These are phyloP conservation scores for Pseudolaguvia tuberculata DNA, from an alignment of 2,113 vertebrate genomes.

Conservation along the genomic window DNA sequence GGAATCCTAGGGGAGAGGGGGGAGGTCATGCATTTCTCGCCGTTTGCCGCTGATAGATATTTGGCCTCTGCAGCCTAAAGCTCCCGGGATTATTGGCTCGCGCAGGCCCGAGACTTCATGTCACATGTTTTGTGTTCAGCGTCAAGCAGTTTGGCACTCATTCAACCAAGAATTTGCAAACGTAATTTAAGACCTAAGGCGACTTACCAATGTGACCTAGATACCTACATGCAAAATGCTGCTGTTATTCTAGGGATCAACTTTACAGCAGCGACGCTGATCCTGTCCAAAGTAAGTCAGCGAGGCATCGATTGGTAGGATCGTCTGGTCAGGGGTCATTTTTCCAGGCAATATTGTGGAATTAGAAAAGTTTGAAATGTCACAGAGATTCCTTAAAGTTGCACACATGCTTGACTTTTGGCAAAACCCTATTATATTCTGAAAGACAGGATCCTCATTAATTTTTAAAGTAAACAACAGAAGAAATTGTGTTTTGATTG, in stretches of 20 bases:
- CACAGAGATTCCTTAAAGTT: slow-evolving; percentile 39
- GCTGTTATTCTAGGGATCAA: background rate
- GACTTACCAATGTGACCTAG: slow-evolving; percentile 5
- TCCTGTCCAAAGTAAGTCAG: background rate
- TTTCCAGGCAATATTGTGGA: background rate
- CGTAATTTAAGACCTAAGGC: slow-evolving; percentile 14
- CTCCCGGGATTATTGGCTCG: slow-evolving; percentile 38
- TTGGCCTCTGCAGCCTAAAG: slow-evolving; percentile 35
- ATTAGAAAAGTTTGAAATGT: slow-evolving; percentile 39
- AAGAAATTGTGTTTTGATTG: slow-evolving; percentile 36
- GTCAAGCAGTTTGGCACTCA: slow-evolving; percentile 18
- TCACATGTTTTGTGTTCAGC: slow-evolving; percentile 24
- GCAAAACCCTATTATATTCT: slow-evolving; percentile 21
- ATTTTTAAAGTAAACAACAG: slow-evolving; percentile 47
- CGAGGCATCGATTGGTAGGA: background rate
- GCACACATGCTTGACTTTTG: slow-evolving; percentile 27
- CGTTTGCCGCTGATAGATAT: slow-evolving; percentile 43
- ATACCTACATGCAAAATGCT: background rate
- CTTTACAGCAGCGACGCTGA: background rate
- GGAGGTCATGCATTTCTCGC: slow-evolving; percentile 38
- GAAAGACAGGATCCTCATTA: slow-evolving; percentile 38
- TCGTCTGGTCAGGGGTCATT: background rate
- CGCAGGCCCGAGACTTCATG: slow-evolving; percentile 25
- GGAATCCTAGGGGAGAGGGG: slow-evolving; percentile 28
- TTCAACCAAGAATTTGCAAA: slow-evolving; percentile 27